phyloP scores from a whole-genome alignment of 2,888 invertebrate genomes.

The Diadromus collaris region DNA sequence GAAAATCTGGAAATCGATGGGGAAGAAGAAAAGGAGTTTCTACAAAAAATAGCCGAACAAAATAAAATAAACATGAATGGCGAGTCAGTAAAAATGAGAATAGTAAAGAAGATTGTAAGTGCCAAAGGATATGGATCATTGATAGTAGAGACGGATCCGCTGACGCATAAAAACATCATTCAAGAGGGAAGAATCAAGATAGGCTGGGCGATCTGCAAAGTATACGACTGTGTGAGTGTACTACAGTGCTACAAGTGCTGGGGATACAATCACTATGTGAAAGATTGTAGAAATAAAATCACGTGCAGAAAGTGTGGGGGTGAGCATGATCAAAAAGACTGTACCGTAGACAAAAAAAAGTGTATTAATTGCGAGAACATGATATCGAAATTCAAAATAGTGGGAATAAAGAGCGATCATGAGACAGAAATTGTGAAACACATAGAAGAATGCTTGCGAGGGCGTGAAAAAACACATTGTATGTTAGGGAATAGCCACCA shows the following conservation, averaged over 20 bases:
- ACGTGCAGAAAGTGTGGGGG: slow-evolving; percentile 53
- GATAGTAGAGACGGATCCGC: slow-evolving; percentile 38
- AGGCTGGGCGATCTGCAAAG: slow-evolving; percentile 52
- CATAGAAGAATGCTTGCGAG: slow-evolving; percentile 13
- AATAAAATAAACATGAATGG: slow-evolving; percentile 19
- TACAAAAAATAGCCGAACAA: slow-evolving; percentile 30
- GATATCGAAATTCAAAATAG: slow-evolving; percentile 13
- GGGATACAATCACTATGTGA: slow-evolving; percentile 54
- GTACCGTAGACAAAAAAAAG: slow-evolving; percentile 23
- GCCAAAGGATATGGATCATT: slow-evolving; percentile 11
- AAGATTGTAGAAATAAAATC: slow-evolving; percentile 54
- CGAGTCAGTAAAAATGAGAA: slow-evolving; percentile 21
- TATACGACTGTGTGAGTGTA: slow-evolving; percentile 44
- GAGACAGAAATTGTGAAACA: slow-evolving; percentile 34
- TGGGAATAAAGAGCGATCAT: slow-evolving; percentile 24
- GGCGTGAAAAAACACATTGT: slow-evolving; percentile 11
- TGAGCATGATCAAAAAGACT: slow-evolving; percentile 44
- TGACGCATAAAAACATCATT: slow-evolving; percentile 40
- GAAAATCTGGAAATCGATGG: not conserved
- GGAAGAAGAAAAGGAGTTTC: slow-evolving; percentile 24
- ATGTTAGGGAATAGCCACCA: slow-evolving; percentile 16
- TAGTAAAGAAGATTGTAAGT: slow-evolving; percentile 21
- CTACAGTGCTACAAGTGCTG: slow-evolving; percentile 54
- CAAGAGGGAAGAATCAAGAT: slow-evolving; percentile 44
- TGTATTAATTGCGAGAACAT: slow-evolving; percentile 51